phyloP scores from a whole-genome alignment of 2,888 invertebrate species.

The Eubasilissa splendida region DNA sequence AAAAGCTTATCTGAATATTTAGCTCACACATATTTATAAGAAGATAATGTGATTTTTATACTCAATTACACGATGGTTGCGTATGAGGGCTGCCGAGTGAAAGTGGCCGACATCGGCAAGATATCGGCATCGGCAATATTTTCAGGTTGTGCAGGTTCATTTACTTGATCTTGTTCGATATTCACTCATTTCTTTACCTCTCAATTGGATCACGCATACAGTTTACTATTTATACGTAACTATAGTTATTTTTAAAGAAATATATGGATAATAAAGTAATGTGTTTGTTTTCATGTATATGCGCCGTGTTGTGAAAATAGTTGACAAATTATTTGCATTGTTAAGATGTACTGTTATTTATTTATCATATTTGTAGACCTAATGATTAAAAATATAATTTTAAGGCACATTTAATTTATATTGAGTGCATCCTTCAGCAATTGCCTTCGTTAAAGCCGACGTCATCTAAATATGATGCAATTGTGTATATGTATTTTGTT shows the following conservation, averaged over 20 bases:
- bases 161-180: conserved; percentile 23
- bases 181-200: conserved; percentile 16
- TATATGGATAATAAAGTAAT: conserved; percentile 40
- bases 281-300: conserved; percentile 33
- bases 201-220: not conserved
- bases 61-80: no score
- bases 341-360: conserved; percentile 37
- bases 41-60: no score
- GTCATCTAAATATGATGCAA: not conserved
- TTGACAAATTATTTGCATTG: conserved; percentile 38
- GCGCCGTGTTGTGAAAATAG: conserved; percentile 38
- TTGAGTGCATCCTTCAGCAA: no score
- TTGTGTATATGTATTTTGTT: no score
- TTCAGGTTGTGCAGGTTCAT: conserved; percentile 24
- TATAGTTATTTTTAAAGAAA: conserved; percentile 36
- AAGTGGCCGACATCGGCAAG: no score
- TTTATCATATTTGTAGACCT: conserved; percentile 11
- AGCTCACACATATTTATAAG: no score
- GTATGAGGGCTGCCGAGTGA: no score
- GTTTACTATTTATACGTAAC: not conserved
- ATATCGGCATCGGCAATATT: not conserved
- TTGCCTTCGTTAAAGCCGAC: not conserved
- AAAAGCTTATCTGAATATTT: no score
- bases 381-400: not conserved
- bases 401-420: conserved; percentile 5